These are phyloP conservation scores for Odontothrips loti DNA, from an alignment of 2,888 invertebrate species.

Conservation along the genomic window DNA sequence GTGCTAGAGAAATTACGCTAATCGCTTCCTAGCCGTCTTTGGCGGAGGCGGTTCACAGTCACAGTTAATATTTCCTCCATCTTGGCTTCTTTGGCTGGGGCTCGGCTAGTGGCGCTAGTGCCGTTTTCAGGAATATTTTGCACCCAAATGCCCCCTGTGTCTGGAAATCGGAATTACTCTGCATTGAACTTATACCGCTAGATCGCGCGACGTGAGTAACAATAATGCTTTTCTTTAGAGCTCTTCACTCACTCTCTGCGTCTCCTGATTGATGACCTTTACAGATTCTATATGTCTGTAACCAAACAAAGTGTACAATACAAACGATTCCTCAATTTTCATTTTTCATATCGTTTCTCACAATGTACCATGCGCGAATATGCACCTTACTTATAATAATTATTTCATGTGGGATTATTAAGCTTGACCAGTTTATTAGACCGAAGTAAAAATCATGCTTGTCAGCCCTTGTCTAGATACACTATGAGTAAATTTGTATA, in stretches of 20 bases:
- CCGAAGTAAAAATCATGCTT: not conserved
- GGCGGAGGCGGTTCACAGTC: not conserved
- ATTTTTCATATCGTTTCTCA: not conserved
- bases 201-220: not conserved
- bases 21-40: not conserved
- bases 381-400: not conserved
- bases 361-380: not conserved
- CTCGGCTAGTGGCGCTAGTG: not conserved
- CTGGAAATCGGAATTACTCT: not conserved
- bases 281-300: not conserved
- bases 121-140: not conserved
- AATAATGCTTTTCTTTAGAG: too few species aligned
- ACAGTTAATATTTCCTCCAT: not conserved
- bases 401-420: not conserved
- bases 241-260: too few species aligned
- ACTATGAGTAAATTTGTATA: not conserved
- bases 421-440: not conserved
- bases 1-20: not conserved
- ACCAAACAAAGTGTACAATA: not conserved
- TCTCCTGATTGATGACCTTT: conserved; percentile 1
- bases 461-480: not conserved
- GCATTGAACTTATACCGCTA: not conserved
- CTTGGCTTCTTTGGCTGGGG: not conserved
- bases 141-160: not conserved
- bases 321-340: not conserved